These are phyloP conservation scores for Eupeodes corollae DNA, from an alignment of 1,140 invertebrate genomes.

Conservation along the genomic window DNA sequence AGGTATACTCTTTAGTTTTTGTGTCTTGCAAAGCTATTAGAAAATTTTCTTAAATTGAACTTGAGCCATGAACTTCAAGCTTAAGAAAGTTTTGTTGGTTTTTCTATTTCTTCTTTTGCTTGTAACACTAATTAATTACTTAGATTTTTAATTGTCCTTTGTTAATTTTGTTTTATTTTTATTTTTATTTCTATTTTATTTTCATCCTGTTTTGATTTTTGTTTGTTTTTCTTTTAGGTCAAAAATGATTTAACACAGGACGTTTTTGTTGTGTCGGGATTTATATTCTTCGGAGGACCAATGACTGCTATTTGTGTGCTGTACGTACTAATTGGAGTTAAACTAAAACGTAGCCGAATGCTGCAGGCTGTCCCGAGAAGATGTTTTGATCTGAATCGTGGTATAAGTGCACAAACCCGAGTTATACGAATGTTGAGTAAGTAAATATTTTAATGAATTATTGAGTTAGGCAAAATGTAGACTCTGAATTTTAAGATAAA, in stretches of 20 bases:
- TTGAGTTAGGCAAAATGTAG: too few species aligned
- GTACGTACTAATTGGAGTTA: slow-evolving; percentile 72
- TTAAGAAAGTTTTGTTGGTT: too few species aligned
- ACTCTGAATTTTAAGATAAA: too few species aligned
- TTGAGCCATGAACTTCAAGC: too few species aligned
- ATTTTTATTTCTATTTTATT: too few species aligned
- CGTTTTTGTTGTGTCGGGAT: slow-evolving; percentile 71
- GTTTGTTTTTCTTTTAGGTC: slow-evolving; percentile 25
- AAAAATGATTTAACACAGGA: slow-evolving; percentile 53
- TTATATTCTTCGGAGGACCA: slow-evolving; percentile 74
- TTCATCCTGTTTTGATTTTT: not conserved
- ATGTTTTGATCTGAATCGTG: slow-evolving; percentile 27
- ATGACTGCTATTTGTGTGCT: slow-evolving; percentile 77
- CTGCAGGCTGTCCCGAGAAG: slow-evolving; percentile 29
- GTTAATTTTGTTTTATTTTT: not conserved
- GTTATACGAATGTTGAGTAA: slow-evolving; percentile 58
- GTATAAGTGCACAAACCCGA: slow-evolving; percentile 43
- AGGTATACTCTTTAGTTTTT: too few species aligned
- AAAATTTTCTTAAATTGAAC: too few species aligned
- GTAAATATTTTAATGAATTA: slow-evolving; percentile 14
- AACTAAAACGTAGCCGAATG: slow-evolving; percentile 45
- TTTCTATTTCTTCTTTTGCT: not conserved
- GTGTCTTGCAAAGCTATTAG: too few species aligned
- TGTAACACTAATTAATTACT: slow-evolving; percentile 4
- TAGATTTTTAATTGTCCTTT: not conserved